Conservation (phyloP, 1,140 invertebrate genomes). For the Drosophila persimilis region DNA sequence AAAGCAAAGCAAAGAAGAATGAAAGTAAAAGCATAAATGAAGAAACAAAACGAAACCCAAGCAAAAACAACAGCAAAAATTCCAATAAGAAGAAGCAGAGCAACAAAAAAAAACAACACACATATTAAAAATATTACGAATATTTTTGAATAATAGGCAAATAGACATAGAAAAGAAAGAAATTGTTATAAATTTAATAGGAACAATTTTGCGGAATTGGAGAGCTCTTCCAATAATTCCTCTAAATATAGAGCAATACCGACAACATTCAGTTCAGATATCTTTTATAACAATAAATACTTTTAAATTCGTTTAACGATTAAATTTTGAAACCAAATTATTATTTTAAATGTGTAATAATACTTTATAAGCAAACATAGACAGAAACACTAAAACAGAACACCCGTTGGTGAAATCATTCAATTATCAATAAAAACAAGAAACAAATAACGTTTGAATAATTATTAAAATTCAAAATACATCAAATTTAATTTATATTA, state of each 20-base stretch:
- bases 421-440: too few relatives aligned
- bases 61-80: constrained; percentile 19
- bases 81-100: constrained; percentile 52
- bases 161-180: constrained; percentile 6
- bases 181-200: background rate
- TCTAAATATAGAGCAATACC: too few relatives aligned
- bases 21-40: constrained; percentile 72
- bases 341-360: too few relatives aligned
- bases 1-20: constrained; percentile 45
- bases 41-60: constrained; percentile 36
- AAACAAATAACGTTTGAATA: too few relatives aligned
- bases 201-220: background rate
- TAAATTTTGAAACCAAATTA: too few relatives aligned
- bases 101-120: constrained; percentile 9
- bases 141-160: background rate
- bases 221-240: too few relatives aligned
- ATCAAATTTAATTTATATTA: background rate
- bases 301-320: too few relatives aligned
- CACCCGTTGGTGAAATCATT: too few relatives aligned
- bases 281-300: too few relatives aligned
- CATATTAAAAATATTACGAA: constrained; percentile 19
- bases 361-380: too few relatives aligned
- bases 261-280: too few relatives aligned
- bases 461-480: background rate
- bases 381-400: too few relatives aligned